Percentiles rank a stretch among this genome's conserved stretches.
These are phyloP conservation scores for Sciurus niger DNA, from an alignment of 2,113 vertebrate species.

Conservation along the genomic window DNA sequence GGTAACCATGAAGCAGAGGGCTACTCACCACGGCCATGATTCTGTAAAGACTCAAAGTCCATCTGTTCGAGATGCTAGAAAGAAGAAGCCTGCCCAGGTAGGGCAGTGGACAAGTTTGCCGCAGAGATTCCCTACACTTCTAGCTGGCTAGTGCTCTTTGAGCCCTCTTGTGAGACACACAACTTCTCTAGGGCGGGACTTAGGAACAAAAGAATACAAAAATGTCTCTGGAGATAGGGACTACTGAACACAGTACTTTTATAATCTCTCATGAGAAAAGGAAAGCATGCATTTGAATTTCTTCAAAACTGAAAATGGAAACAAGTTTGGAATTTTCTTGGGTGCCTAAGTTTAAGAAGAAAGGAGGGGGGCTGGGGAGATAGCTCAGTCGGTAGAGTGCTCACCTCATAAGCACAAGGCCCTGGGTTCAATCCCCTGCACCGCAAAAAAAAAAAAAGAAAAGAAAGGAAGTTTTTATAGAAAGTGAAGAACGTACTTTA, in stretches of 20 bases:
- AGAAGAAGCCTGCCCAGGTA: neutral
- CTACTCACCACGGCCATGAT: neutral
- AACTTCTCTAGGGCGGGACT: neutral
- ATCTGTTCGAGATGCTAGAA: neutral
- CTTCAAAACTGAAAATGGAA: constrained; percentile 10
- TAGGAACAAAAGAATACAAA: neutral
- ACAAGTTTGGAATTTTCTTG: neutral
- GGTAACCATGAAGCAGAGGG: neutral
- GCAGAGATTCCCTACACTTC: neutral
- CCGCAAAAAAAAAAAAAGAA: no score
- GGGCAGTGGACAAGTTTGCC: neutral
- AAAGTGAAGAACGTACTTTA: neutral
- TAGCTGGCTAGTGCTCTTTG: neutral
- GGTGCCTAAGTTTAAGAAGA: neutral
- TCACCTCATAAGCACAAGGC: no score
- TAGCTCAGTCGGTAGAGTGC: no score
- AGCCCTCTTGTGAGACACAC: neutral
- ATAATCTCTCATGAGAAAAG: neutral
- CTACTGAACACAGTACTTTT: neutral
- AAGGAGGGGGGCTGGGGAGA: neutral
- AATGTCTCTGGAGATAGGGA: neutral
- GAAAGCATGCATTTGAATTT: neutral
- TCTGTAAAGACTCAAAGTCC: no score
- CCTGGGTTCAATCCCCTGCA: no score
- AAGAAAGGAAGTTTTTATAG: neutral